Percentiles rank a stretch among this genome's conserved stretches.
These are phyloP conservation scores for Drosophila sucinea DNA, from an alignment of 1,140 invertebrate genomes.

Conservation along the genomic window DNA sequence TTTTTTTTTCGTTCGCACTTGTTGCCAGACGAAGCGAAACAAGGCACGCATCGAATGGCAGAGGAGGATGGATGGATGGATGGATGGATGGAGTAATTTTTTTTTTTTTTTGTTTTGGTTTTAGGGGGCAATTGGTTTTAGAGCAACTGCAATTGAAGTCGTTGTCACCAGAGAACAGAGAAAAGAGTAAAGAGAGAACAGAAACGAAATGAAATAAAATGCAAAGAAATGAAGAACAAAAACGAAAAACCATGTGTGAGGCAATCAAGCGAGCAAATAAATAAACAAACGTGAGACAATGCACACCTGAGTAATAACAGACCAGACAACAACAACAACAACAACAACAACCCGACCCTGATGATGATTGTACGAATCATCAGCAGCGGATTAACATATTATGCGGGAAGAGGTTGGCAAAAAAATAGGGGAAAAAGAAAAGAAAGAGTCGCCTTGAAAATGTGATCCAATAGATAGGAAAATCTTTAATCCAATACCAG, in stretches of 20 bases:
- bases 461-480: too few relatives aligned
- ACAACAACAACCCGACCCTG: slow-evolving; percentile 1
- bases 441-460: too few relatives aligned
- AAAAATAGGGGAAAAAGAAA: too few relatives aligned
- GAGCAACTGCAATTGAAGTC: slow-evolving; percentile 42
- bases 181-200: neutral
- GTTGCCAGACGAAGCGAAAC: slow-evolving; percentile 47
- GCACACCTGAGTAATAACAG: slow-evolving; percentile 62
- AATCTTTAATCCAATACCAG: too few relatives aligned
- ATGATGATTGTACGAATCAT: slow-evolving; percentile 23
- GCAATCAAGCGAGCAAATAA: slow-evolving; percentile 71
- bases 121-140: neutral
- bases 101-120: neutral
- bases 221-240: slow-evolving; percentile 4
- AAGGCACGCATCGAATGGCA: slow-evolving; percentile 32
- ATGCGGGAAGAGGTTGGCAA: too few relatives aligned
- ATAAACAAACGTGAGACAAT: slow-evolving; percentile 81
- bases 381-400: slow-evolving; percentile 8
- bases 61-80: too few relatives aligned
- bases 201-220: neutral
- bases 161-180: slow-evolving; percentile 10
- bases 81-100: too few relatives aligned
- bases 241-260: slow-evolving; percentile 44
- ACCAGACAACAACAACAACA: slow-evolving; percentile 38
- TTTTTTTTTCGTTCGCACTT: slow-evolving; percentile 36